Base-by-base conservation (phyloP, 2,888 invertebrate genomes). In the Synanthedon tipuliformis region DNA sequence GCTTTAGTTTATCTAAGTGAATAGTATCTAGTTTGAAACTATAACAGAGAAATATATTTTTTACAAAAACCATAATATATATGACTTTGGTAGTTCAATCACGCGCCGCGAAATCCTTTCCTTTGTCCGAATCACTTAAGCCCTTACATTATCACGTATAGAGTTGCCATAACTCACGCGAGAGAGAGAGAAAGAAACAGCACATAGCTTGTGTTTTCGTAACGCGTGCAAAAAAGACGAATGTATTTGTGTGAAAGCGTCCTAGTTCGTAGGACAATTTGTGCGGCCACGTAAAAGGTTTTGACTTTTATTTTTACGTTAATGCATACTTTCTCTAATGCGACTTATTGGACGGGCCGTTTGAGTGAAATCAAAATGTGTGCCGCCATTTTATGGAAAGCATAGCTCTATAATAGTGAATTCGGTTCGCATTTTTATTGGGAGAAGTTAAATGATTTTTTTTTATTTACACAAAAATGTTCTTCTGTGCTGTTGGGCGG, bases 261-360 rank as follows among this genome's bases (percentile, higher is more conserved):
- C 5, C 18, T 3, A 40, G 40, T 55, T 53, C 55, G 54, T 57
- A 59, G 61, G 61, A 71, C 64, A 67, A 68, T 72, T 70, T 69
- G 66, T 64, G 56, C 51, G 54, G 62, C 67, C 53, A 61, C 62
- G 64, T 77, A 76, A 79, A 69, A 80, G 81, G 77, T 76, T 77
- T 60, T 58, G 60, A 72, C 69, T 76, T 75, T 81, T 79, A 78
- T 75, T 79, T 78, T 80, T 76, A 81, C 73, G 73, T 73, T 80
- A 76, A 80, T 78, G 73, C 73, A 62, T 68, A 72, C 67, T 71
- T 69, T 66, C 63, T 65, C 65, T 62, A 15, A 48, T 49, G 49
- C 18, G 49, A 49, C 49, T 49, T 49, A 49, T 49, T 49, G 49
- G 23, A 40, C 57, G 66, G 57, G 60, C 55, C 62, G 71, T 66